Base-by-base conservation (phyloP, 1,140 invertebrate species). In the Papilio aristodemus region DNA sequence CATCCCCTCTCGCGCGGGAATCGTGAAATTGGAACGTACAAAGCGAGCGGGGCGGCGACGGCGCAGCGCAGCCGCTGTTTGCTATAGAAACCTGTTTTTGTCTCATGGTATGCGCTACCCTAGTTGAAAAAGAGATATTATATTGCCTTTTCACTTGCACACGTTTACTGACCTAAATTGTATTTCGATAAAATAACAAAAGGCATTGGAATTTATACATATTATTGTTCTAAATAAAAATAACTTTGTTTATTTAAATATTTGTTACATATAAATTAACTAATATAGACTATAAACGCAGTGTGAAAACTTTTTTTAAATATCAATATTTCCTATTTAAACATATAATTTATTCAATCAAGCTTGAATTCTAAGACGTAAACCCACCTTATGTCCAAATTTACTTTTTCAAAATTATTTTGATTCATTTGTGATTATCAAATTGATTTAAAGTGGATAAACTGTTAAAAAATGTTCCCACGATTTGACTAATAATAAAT, bases 21-120 rank as follows among this genome's bases (percentile, higher is more conserved):
- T 54, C 46, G 46, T 54, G 17, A 10, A 22, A 54, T 59, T 58
- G 25, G 36, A 36, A 59, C 22, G 27, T 64, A 64, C 39, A 64
- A 64, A 27, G 39, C 39, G 25, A 58, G 25, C 54, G 13, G 54
- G 54, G 19, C 17, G 10, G 59, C 59, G 32, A 38, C 73, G 67
- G 70, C 72, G 74, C 76, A 80, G 78, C 79, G 77, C 74, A 81
- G 80, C 85, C 77, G 87, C 81, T 84, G 87, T 79, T 81, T 79
- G 80, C 81, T 86, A 83, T 78, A 75, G 73, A 84, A 91, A 91
- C 87, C 85, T 78, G 87, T 89, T 91, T 87, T 76, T 76, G 79
- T 76, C 69, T 78, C 79, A 73, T 77, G 85, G 87, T 85, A 88
- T 88, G 87, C 85, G 78, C 75, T 85, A 77, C 81, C 78, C 76